Percentiles rank a stretch among this genome's conserved stretches.
Evolutionary conservation across 2,888 invertebrate genomes (phyloP).

Genomic region (Empis livida): DNA sequence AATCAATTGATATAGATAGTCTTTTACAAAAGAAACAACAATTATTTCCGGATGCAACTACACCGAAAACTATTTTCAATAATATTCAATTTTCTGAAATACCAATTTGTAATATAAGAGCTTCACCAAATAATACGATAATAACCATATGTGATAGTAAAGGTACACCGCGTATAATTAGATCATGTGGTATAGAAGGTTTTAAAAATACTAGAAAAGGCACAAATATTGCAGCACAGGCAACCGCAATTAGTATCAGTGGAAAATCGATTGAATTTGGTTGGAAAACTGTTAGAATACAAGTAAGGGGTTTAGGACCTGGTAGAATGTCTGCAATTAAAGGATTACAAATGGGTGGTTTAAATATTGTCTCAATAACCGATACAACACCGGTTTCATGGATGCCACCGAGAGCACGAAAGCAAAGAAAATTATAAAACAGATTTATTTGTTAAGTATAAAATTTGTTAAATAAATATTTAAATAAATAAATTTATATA

Average conservation of each 20-base stretch:
- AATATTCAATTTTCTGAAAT: slow-evolving; percentile 66
- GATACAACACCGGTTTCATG: slow-evolving; percentile 77
- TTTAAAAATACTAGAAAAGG: slow-evolving; percentile 93
- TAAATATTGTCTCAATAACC: slow-evolving; percentile 85
- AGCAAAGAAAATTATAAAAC: slow-evolving; percentile 63
- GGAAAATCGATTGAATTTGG: slow-evolving; percentile 54
- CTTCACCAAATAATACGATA: slow-evolving; percentile 81
- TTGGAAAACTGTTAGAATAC: slow-evolving; percentile 59
- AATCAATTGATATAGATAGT: slow-evolving; percentile 54
- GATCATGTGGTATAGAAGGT: slow-evolving; percentile 81
- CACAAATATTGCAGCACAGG: slow-evolving; percentile 93
- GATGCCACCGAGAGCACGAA: slow-evolving; percentile 71
- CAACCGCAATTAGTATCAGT: slow-evolving; percentile 72
- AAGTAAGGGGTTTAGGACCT: slow-evolving; percentile 73
- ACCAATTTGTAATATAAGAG: slow-evolving; percentile 70
- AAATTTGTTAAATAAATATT: too few species aligned
- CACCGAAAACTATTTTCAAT: slow-evolving; percentile 57
- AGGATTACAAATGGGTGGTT: slow-evolving; percentile 83
- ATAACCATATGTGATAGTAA: slow-evolving; percentile 56
- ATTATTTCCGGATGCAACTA: slow-evolving; percentile 60
- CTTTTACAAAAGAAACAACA: slow-evolving; percentile 49
- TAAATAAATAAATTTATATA: too few species aligned
- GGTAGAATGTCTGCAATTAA: slow-evolving; percentile 87
- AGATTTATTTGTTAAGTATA: slow-evolving; percentile 33
- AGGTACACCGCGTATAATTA: slow-evolving; percentile 49